Conservation (phyloP, 2,797 vertebrate genomes). For the Microchirus variegatus region DNA sequence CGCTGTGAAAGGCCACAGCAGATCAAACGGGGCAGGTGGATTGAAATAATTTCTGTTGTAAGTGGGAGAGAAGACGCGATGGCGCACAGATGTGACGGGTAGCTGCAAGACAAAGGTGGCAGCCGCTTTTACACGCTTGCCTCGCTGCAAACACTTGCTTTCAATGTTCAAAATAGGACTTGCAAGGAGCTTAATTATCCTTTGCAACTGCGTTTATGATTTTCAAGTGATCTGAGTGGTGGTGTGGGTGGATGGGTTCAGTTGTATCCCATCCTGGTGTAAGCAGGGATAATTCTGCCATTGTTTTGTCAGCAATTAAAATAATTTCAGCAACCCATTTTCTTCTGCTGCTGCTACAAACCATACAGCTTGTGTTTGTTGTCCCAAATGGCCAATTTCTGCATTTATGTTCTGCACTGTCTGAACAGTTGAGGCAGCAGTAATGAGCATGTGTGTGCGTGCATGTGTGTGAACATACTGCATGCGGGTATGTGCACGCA, state of each 20-base stretch:
- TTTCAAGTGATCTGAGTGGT: conserved; percentile 21
- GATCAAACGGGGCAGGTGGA: conserved; percentile 60
- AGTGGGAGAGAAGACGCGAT: conserved; percentile 17
- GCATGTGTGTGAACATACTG: conserved; percentile 8
- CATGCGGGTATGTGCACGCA: conserved; percentile 3
- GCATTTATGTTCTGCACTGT: conserved; percentile 67
- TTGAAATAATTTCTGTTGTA: conserved; percentile 54
- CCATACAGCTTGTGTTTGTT: conserved; percentile 58
- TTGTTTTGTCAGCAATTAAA: conserved; percentile 78
- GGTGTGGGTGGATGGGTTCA: conserved; percentile 4
- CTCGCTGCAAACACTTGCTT: conserved; percentile 31
- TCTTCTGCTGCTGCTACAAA: conserved; percentile 57
- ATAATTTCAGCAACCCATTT: conserved; percentile 64
- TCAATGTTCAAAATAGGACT: conserved; percentile 37
- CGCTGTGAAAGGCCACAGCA: conserved; percentile 50
- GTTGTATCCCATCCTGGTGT: conserved; percentile 37
- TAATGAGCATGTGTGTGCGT: conserved; percentile 34
- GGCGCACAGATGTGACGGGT: conserved; percentile 43
- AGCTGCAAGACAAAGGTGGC: conserved; percentile 24
- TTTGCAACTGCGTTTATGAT: conserved; percentile 16
- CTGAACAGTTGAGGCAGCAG: conserved; percentile 70
- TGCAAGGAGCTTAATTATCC: conserved; percentile 33
- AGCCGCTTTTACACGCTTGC: conserved; percentile 7
- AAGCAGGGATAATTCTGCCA: conserved; percentile 56
- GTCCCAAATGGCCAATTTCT: conserved; percentile 77